A percentile compares a stretch with the other conserved stretches of the same genome.
phyloP scores from a whole-genome alignment of 2,888 invertebrate species.

The Drosophila falleni region DNA sequence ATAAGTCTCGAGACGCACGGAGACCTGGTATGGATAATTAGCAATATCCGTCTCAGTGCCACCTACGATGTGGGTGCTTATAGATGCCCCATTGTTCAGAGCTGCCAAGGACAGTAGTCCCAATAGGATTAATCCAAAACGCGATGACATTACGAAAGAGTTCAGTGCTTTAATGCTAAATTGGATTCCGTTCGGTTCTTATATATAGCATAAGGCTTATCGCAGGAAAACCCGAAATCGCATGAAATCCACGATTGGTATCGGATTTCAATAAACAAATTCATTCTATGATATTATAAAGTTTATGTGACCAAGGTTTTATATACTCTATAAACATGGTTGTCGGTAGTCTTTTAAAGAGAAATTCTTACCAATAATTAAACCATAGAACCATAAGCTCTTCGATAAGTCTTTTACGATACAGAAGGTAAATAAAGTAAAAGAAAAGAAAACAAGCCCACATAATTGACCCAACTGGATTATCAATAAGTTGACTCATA shows the following conservation, averaged over 20 bases:
- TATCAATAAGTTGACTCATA: slow-evolving; percentile 23
- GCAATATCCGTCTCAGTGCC: slow-evolving; percentile 65
- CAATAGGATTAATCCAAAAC: slow-evolving; percentile 42
- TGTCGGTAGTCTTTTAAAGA: slow-evolving; percentile 70
- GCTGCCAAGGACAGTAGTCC: slow-evolving; percentile 39
- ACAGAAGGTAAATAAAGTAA: neutral
- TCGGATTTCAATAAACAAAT: slow-evolving; percentile 65
- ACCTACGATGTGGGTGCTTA: slow-evolving; percentile 65
- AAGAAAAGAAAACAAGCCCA: slow-evolving; percentile 5
- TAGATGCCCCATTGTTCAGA: slow-evolving; percentile 29
- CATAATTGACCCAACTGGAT: slow-evolving; percentile 6
- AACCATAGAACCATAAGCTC: slow-evolving; percentile 41
- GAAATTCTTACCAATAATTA: slow-evolving; percentile 44
- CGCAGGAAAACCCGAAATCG: slow-evolving; percentile 39
- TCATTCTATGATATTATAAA: slow-evolving; percentile 64
- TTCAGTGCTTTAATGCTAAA: slow-evolving; percentile 15
- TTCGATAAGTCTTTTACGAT: slow-evolving; percentile 58
- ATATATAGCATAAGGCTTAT: slow-evolving; percentile 67
- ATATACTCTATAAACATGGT: slow-evolving; percentile 80
- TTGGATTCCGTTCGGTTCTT: slow-evolving; percentile 25
- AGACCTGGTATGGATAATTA: slow-evolving; percentile 71
- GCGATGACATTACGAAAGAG: slow-evolving; percentile 41
- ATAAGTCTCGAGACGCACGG: slow-evolving; percentile 69
- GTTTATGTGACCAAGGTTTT: slow-evolving; percentile 59
- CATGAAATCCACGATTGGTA: slow-evolving; percentile 48